Evolutionary conservation across 2,797 vertebrate genomes (phyloP).

Genomic region (Falco rusticolus): DNA sequence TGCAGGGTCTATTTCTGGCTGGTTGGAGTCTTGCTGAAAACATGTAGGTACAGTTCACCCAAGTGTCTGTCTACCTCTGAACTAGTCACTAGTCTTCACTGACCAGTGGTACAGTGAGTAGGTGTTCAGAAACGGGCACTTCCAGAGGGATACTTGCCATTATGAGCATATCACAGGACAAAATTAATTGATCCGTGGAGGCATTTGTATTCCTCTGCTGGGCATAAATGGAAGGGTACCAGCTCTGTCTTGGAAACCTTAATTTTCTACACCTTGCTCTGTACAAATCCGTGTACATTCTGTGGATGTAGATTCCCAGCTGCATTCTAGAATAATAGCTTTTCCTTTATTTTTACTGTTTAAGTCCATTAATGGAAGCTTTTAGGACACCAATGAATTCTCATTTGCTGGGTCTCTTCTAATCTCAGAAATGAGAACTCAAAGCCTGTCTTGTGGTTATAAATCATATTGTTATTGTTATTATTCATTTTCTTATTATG

Average conservation of each 20-base stretch:
- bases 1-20: neutral
- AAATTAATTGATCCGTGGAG: neutral
- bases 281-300: neutral
- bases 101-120: neutral
- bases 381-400: neutral
- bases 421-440: conserved; percentile 1
- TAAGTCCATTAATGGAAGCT: neutral
- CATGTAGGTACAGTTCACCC: neutral
- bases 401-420: neutral
- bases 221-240: neutral
- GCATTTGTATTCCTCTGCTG: neutral
- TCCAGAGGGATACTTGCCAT: neutral
- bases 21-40: neutral
- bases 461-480: neutral
- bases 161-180: neutral
- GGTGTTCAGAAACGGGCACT: neutral
- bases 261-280: neutral
- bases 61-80: neutral
- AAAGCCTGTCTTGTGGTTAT: neutral
- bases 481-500: conserved; percentile 5
- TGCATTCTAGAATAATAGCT: neutral
- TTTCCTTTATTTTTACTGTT: conserved; percentile 13
- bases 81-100: neutral
- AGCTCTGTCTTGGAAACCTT: neutral
- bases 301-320: neutral